Evolutionary conservation across 37 sponge, comb jelly and placozoan genomes (phyloP), one percentile per base, ranked within the genome.

Genomic region (Chondrilla cf. caribensis): DNA sequence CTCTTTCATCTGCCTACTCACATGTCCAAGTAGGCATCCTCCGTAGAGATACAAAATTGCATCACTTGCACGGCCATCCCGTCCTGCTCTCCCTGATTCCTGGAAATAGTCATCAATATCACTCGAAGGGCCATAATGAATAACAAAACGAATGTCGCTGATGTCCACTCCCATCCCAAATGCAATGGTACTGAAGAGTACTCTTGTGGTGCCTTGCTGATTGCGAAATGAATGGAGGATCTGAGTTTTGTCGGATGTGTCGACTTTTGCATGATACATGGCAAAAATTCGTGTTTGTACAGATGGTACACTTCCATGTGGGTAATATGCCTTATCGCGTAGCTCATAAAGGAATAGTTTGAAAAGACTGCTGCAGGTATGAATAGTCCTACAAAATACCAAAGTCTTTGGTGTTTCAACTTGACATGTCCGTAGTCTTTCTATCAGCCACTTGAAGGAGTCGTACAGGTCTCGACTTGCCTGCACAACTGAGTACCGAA

Each of bases 91-190:
- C 42, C 43, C 76, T 9, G 44, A 73, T 25, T 73, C 76, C 44
- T 73, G 76, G 44, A 73, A 73, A 68, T 68, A 35, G 76, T 73
- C 76, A 39, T 73, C 76, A n/a, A 73, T 40, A 39, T 73, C 76
- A 40, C 42, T 4, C 3, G 76, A 40, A 41, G 76, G 76, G 17
- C 76, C 76, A 73, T 73, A 73, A 39, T 73, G 76, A 21, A 73
- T 73, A 2, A 73, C 76, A 19, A 37, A 39, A n/a, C 76, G 21
- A 4, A 73, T 73, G 36, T 73, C 43, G 5, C 43, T 37, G 42
- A 73, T 73, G 43, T 73, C 76, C 36, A 73, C 76, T 37, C 43
- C 76, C 44, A 73, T 73, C 40, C 76, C 76, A 73, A 73, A 73
- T 14, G 76, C 76, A 2, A 70, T 31, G 8, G 71, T 70, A 31